Evolutionary conservation across 1,140 invertebrate genomes (phyloP), one percentile per base, ranked within the genome.

Genomic region (Solenopsis invicta): DNA sequence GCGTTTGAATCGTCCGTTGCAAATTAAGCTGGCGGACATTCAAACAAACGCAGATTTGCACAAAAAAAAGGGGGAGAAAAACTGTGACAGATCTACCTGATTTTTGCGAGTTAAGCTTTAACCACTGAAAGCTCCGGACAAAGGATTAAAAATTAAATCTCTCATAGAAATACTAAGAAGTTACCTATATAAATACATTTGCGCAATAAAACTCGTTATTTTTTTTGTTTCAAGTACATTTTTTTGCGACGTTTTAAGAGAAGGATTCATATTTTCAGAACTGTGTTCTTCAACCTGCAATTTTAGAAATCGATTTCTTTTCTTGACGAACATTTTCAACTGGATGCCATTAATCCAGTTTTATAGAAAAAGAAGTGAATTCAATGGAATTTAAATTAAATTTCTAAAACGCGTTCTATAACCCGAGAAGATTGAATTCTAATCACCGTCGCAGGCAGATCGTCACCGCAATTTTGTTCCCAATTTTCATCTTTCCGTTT

Each of bases 1-100:
- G 41, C 41, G 41, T 84, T 84, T 81, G 78, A 81, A 81, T 81
- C 77, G 62, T 29, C 34, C 54, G 45, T 74, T 81, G 45, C 41
- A 84, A 84, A 84, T 84, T 84, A 84, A 84, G 69, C 69, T 75
- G 69, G 56, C 69, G 41, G 24, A 75, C 56, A 29, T 75, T 62
- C 80, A 84, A 75, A 50, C 69, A 84, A 84, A 84, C 54, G 54
- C 5, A 24, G 18, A 84, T 84, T 84, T 45, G 62, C 29, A 34
- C 21, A 48, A 24, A 59, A 41, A 41, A 82, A 48, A 61, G 37
- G 34, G 5, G 24, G 34, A 34, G 16, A 45, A 56, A 84, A 75
- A 74, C 61, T 59, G 54, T 41, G 69, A 48, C 69, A 29, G n/a
- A 10, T 75, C 74, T 75, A 61, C 13, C 18, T 84, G 41, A 84